Evolutionary conservation across 2,113 vertebrate species (phyloP), one percentile per base, ranked within the genome.

Genomic region (Scortum barcoo): DNA sequence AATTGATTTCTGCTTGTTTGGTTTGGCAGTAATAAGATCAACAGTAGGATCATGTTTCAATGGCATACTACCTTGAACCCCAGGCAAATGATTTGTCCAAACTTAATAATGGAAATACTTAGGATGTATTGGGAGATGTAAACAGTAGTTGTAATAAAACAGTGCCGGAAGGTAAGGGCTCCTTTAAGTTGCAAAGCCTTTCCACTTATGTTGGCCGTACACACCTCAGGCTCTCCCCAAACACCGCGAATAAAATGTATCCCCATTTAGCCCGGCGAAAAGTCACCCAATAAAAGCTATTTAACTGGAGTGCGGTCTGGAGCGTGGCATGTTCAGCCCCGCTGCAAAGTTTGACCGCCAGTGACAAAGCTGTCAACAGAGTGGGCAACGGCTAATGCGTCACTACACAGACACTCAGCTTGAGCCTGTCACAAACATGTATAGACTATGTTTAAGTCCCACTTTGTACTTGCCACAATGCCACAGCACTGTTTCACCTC

Each of bases 21-120:
- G 93, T 95, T 97, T 97, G 96, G 97, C 95, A 95, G 96, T 96
- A 97, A 94, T 94, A 95, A 96, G 96, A 96, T 96, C 96, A 96
- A 95, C 96, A 95, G 95, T 96, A 95, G 96, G 96, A 98, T 98
- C 97, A 96, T 93, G 94, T 98, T 98, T 97, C 97, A 97, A 95
- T 95, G 96, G 96, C 95, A 96, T 95, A 97, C 94, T 96, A 97
- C 95, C 95, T 96, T 96, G 96, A 97, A 98, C 97, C 97, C 96
- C 96, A 97, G 97, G 97, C 97, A 98, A 99, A 99, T 97, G 96
- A 97, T 98, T 98, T 97, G 97, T 98, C 97, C 96, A 97, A 96
- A 96, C 97, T 97, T 98, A 97, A 97, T 97, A 97, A 96, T 96
- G 97, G 97, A 93, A 96, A 96, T 96, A 97, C 97, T 97, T 97